Evolutionary conservation across 92 coral and sea anemone species (phyloP), one percentile per base, ranked within the genome.

Genomic region (Porites rus): DNA sequence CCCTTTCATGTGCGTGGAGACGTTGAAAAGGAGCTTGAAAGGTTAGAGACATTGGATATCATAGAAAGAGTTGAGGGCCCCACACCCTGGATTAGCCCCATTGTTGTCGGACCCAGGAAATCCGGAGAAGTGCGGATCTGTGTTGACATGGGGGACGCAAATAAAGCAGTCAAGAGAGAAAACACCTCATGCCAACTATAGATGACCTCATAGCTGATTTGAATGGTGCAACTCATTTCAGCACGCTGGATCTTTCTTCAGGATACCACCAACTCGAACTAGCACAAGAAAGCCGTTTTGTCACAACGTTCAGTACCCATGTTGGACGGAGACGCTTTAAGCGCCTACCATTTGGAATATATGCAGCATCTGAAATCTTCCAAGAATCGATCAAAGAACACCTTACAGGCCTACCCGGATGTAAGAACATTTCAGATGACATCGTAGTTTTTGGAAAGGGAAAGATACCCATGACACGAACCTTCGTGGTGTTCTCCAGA

Each of bases 221-320:
- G 17, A 76, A 82, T 53, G 91, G 93, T 18, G 81, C 91, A 24
- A 87, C 88, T 8, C 72, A 84, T 10, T 65, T 8, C 22, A 65
- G 69, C 21, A 65, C 0, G 22, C 22, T 16, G n/a, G 69, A 65
- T 65, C 69, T 65, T 6, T 65, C 69, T 18, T 65, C 69, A n/a
- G 69, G 69, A 10, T 65, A 65, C 8, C 69, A 65, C 21, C 69
- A 65, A 22, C 43, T 10, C 72, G 66, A 28, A 69, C 22, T 92
- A 1, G 92, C 60, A 64, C 89, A 91, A 71, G 95, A 89, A 59
- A 83, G 92, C 59, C 77, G 93, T 16, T 91, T 89, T 84, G 84
- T 94, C 28, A 91, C 97, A 7, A 92, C 95, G 7, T 90, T 94
- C 90, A 76, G 83, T 65, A 92, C 93, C 6, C 94, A 89, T 64